Conservation (phyloP, 2,797 vertebrate genomes). For the Intellagama lesueurii region DNA sequence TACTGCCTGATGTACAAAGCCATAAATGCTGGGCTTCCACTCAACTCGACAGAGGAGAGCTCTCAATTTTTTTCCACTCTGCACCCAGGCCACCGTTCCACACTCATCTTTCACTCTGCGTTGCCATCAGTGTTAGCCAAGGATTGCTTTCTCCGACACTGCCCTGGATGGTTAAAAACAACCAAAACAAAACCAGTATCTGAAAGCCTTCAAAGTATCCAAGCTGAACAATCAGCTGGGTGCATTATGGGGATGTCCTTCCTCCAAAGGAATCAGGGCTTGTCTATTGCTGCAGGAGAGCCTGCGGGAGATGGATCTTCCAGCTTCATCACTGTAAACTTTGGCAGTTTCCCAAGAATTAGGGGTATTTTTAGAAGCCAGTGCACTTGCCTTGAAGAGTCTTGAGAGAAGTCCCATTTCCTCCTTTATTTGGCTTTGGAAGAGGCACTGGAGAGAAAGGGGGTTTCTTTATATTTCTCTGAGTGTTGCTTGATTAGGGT, state of each 20-base stretch:
- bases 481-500: slow-evolving; percentile 77
- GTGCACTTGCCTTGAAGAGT: slow-evolving; percentile 42
- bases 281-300: neutral
- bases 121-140: neutral
- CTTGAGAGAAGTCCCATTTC: slow-evolving; percentile 72
- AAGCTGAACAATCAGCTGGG: neutral
- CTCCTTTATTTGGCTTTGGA: slow-evolving; percentile 75
- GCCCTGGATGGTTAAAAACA: neutral
- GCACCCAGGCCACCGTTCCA: neutral
- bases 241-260: slow-evolving; percentile 25
- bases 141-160: neutral
- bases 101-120: neutral
- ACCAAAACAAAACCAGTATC: neutral
- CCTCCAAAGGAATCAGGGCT: neutral
- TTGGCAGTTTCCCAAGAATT: slow-evolving; percentile 59
- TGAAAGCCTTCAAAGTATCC: neutral
- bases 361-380: slow-evolving; percentile 41
- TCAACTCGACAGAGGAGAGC: neutral
- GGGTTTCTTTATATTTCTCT: slow-evolving; percentile 68
- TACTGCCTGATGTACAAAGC: neutral
- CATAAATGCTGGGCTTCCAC: neutral
- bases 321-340: slow-evolving; percentile 41
- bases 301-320: neutral
- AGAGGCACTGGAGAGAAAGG: slow-evolving; percentile 38
- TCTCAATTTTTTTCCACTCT: neutral